Percentiles rank a stretch among this genome's conserved stretches.
Conservation (phyloP, 2,888 invertebrate species). For the Gnatocerus cornutus region DNA sequence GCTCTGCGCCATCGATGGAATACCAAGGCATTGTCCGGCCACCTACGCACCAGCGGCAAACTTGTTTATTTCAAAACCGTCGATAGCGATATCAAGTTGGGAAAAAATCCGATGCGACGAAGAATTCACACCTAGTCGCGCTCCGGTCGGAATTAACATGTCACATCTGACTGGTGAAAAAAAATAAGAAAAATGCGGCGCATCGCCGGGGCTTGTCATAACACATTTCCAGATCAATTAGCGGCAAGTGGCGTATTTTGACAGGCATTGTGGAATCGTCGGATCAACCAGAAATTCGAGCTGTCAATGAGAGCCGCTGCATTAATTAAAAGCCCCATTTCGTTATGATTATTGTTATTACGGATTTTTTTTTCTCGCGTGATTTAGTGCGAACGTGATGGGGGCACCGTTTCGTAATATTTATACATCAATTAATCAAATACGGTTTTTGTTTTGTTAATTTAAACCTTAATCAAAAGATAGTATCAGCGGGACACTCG, state of each 20-base stretch:
- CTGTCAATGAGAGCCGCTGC: conserved; percentile 20
- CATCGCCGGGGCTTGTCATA: conserved; percentile 45
- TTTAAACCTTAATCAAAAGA: conserved; percentile 54
- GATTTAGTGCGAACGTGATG: conserved; percentile 38
- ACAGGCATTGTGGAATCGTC: conserved; percentile 47
- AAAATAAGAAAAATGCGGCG: conserved; percentile 23
- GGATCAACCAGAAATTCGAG: conserved; percentile 21
- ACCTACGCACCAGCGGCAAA: conserved; percentile 52
- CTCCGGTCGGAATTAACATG: conserved; percentile 46
- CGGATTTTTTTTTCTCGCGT: conserved; percentile 10
- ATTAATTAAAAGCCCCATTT: conserved; percentile 36
- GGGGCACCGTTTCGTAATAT: conserved; percentile 51
- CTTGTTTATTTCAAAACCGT: conserved; percentile 51
- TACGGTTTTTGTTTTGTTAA: conserved; percentile 53
- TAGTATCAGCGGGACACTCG: conserved; percentile 52
- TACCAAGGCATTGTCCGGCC: conserved; percentile 51
- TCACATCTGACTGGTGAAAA: conserved; percentile 43
- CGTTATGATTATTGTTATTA: conserved; percentile 23
- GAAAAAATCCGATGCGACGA: no score
- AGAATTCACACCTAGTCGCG: conserved; percentile 41
- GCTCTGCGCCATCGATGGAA: conserved; percentile 44
- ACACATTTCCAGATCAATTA: conserved; percentile 51
- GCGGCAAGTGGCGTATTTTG: conserved; percentile 43
- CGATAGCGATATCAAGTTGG: conserved; percentile 50
- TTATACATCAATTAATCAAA: conserved; percentile 56